Evolutionary conservation across 2,113 vertebrate genomes (phyloP), one percentile per base, ranked within the genome.

Genomic region (Colistium nudipinnis): DNA sequence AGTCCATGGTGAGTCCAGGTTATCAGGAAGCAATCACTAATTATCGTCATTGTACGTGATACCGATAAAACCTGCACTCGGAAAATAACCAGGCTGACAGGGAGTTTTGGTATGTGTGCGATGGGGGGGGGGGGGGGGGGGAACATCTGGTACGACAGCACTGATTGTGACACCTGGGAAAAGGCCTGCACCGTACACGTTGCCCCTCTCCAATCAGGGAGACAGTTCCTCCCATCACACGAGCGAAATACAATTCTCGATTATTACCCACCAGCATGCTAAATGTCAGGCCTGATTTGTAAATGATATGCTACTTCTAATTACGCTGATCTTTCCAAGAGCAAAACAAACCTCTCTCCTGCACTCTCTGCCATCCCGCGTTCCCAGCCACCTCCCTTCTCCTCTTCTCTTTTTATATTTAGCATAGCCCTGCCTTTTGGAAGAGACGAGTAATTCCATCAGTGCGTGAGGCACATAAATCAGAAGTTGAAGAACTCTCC

Each of bases 241-340:
- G 25, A 74, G 55, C 76, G 65, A 75, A 87, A 89, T 70, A 72
- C 59, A 80, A 78, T 78, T 75, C 75, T 74, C 44, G 59, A 73
- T 83, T 80, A 83, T 80, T 77, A 82, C 82, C 82, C 61, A 36
- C 59, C 70, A 71, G 68, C 67, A 70, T 81, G 74, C 81, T 74
- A 90, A 92, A 90, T 88, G 85, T 89, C 88, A 90, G 60, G 70
- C 49, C 62, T 86, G 85, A 91, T 89, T 87, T 88, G 82, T 85
- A 87, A 91, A 87, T 84, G 55, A 90, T 85, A 84, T 78, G 85
- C 86, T 78, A 53, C 69, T 71, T 48, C 80, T 86, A 85, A 90
- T 90, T 87, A 84, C 35, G 20, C 57, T 85, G 82, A 87, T 85
- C 89, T 89, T 90, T 91, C 67, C 71, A 76, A 65, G 63, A 80